Evolutionary conservation across 2,797 vertebrate genomes (phyloP), one percentile per base, ranked within the genome.

Genomic region (Myotis pilosus): DNA sequence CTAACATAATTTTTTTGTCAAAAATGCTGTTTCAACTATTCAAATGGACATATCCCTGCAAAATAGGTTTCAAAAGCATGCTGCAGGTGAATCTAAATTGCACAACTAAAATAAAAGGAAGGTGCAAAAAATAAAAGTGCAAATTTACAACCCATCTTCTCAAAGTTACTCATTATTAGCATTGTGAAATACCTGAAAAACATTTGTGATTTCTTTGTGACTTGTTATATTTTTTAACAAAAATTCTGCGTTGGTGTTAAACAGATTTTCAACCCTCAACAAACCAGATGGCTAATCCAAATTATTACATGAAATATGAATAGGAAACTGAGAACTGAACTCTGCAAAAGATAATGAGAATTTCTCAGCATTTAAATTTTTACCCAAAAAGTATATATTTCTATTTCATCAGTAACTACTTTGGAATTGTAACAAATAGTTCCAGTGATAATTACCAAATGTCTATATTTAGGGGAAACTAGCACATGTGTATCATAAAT

Each of bases 271-370:
- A 98, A 96, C 97, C 98, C 98, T 98, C 98, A 98, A 97, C 98
- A 98, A 98, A 98, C 97, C 98, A 98, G 98, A 98, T 98, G 98
- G 98, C 98, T 98, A 97, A 98, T 98, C 98, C 98, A 98, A 98
- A 98, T 98, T 98, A 98, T 97, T 95, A 98, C 98, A 98, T 97
- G 98, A 98, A 98, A 98, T 98, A 98, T 98, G 98, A 98, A 98
- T 98, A 98, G 97, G 98, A 98, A 98, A 97, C 97, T 98, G 97
- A 97, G 98, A 98, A 97, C 97, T 98, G 97, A 98, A 98, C 93
- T 96, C 96, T 97, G 97, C 95, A 98, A 96, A 94, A 97, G 97
- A 98, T 98, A 98, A 98, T 96, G 97, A 98, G 97, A 96, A 98
- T 95, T 98, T 97, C 97, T 96, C 94, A 98, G 95, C 98, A 96